Evolutionary conservation across 2,888 invertebrate genomes (phyloP).

Genomic region (Dynastes hyllus): DNA sequence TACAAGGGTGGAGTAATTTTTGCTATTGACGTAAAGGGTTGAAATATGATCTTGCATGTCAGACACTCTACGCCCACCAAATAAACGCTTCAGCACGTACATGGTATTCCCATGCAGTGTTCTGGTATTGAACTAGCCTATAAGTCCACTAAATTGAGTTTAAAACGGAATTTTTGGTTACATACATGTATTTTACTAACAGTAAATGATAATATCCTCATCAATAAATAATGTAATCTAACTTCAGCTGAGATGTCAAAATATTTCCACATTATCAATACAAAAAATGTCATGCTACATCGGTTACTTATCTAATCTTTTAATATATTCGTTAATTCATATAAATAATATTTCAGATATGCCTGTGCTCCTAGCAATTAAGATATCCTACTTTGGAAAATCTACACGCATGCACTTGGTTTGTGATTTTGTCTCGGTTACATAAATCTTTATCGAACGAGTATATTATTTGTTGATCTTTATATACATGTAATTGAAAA

Average conservation of each 20-base stretch:
- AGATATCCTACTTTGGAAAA: not conserved
- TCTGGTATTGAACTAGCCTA: not conserved
- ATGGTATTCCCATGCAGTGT: not conserved
- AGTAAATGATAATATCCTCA: too few relatives aligned
- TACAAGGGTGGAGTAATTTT: too few relatives aligned
- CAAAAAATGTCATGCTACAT: not conserved
- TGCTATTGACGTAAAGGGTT: too few relatives aligned
- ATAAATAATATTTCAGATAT: conserved; percentile 9
- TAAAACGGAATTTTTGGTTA: not conserved
- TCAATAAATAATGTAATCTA: too few relatives aligned
- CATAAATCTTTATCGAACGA: conserved; percentile 34
- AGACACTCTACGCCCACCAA: not conserved
- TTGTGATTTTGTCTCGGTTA: conserved; percentile 24
- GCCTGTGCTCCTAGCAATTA: not conserved
- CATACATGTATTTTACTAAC: not conserved
- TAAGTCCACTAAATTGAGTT: not conserved
- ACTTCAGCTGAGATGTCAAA: not conserved
- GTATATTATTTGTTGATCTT: conserved; percentile 34
- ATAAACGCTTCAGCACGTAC: not conserved
- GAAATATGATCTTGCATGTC: too few relatives aligned
- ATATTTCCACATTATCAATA: not conserved
- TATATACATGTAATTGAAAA: conserved; percentile 29
- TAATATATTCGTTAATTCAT: not conserved
- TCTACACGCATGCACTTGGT: conserved; percentile 18
- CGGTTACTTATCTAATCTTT: conserved; percentile 27